A percentile compares a stretch with the other conserved stretches of the same genome.
phyloP scores from a whole-genome alignment of 2,888 invertebrate genomes.

The Drosophila nr. perissopoda region DNA sequence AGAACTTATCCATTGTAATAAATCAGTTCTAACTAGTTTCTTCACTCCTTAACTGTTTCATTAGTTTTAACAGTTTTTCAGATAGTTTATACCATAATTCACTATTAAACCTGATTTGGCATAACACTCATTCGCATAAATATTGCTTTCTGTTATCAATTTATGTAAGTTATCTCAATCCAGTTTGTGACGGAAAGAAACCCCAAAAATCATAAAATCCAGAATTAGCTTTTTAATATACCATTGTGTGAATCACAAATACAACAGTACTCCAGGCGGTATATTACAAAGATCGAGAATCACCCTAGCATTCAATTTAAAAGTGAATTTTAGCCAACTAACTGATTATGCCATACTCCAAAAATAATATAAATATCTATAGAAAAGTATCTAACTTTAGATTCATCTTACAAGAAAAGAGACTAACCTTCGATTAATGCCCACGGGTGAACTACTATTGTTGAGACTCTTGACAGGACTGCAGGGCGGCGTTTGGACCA shows the following conservation, averaged over 20 bases:
- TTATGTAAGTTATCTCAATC: background rate
- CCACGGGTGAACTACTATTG: conserved; percentile 84
- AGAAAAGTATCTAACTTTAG: background rate
- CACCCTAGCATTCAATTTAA: background rate
- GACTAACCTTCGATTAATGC: conserved; percentile 84
- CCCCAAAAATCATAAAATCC: background rate
- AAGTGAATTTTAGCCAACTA: background rate
- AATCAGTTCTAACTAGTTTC: background rate
- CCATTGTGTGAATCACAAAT: background rate
- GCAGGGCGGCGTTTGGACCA: conserved; percentile 84
- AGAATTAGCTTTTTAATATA: background rate
- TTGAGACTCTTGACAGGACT: conserved; percentile 84
- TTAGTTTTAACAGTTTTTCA: background rate
- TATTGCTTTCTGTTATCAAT: background rate
- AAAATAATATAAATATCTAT: background rate
- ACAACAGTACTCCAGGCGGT: background rate
- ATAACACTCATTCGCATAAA: background rate
- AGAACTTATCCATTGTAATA: background rate
- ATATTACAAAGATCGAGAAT: background rate
- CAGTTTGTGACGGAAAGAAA: background rate
- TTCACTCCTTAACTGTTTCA: background rate
- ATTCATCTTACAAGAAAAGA: background rate
- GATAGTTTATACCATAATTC: background rate
- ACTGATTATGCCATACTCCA: background rate
- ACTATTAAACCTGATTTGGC: background rate